These are phyloP conservation scores for Scaptomyza parva DNA, from an alignment of 2,888 invertebrate genomes.

Conservation along the genomic window DNA sequence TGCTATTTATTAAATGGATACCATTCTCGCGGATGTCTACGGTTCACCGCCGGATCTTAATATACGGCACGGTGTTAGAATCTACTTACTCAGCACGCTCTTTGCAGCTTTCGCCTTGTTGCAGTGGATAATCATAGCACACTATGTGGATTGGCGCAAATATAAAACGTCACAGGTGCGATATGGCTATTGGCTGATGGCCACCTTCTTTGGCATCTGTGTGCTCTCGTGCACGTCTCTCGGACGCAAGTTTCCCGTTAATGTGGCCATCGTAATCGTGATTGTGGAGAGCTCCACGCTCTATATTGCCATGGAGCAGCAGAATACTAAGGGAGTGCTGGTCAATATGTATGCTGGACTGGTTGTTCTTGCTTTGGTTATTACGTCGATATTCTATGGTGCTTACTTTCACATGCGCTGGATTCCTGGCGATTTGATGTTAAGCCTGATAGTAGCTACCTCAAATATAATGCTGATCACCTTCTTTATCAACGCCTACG, in stretches of 20 bases:
- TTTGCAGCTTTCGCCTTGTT: slow-evolving; percentile 34
- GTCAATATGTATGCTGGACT: slow-evolving; percentile 55
- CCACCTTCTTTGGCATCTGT: slow-evolving; percentile 59
- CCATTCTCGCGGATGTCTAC: slow-evolving; percentile 23
- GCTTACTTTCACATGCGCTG: slow-evolving; percentile 70
- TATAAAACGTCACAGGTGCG: slow-evolving; percentile 13
- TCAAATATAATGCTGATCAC: slow-evolving; percentile 52
- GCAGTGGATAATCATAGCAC: slow-evolving; percentile 51
- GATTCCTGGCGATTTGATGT: slow-evolving; percentile 61
- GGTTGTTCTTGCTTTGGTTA: slow-evolving; percentile 53
- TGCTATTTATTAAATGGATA: slow-evolving; percentile 24
- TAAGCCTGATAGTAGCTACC: slow-evolving; percentile 59
- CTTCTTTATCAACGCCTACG: slow-evolving; percentile 54
- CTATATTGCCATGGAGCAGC: slow-evolving; percentile 64
- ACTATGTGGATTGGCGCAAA: slow-evolving; percentile 14
- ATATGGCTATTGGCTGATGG: slow-evolving; percentile 62
- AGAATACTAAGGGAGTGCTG: slow-evolving; percentile 30
- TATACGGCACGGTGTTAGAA: slow-evolving; percentile 42
- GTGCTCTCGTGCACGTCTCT: slow-evolving; percentile 53
- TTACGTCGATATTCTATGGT: slow-evolving; percentile 56
- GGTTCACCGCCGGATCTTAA: slow-evolving; percentile 29
- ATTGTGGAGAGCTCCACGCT: slow-evolving; percentile 65
- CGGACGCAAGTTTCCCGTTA: slow-evolving; percentile 57
- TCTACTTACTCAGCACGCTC: slow-evolving; percentile 37
- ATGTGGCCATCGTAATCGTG: slow-evolving; percentile 35